A percentile compares a stretch with the other conserved stretches of the same genome.
Conservation (phyloP, 2,113 vertebrate genomes). For the Peromyscus leucopus region DNA sequence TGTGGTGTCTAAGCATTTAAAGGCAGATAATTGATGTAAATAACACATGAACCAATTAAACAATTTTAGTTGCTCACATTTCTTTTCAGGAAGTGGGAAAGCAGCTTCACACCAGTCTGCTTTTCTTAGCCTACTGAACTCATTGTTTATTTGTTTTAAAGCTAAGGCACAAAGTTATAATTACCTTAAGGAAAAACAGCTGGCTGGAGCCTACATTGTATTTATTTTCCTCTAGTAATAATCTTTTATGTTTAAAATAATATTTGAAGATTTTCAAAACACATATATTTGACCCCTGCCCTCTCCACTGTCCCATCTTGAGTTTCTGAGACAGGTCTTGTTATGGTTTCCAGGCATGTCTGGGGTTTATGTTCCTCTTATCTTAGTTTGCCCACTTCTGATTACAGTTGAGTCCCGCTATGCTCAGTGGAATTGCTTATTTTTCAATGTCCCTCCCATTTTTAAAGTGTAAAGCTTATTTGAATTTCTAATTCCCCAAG, state of each 20-base stretch:
- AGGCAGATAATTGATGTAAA: slow-evolving; percentile 68
- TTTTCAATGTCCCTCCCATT: not conserved
- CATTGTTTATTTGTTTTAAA: not conserved
- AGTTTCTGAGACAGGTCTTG: not conserved
- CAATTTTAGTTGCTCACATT: not conserved
- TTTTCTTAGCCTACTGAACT: not conserved
- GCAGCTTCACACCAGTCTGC: not conserved
- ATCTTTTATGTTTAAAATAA: slow-evolving; percentile 47
- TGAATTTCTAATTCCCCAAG: not conserved
- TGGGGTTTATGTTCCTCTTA: not conserved
- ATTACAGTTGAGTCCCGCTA: not conserved
- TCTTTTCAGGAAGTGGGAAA: not conserved
- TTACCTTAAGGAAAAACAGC: slow-evolving; percentile 6
- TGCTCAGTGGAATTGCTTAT: too few relatives aligned
- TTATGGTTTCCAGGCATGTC: not conserved
- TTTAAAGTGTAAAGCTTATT: not conserved
- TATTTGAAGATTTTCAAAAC: not conserved
- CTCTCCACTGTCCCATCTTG: fast-evolving
- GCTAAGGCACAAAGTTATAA: not conserved
- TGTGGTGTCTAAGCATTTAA: slow-evolving; percentile 30
- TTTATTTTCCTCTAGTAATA: slow-evolving; percentile 29
- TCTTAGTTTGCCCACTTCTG: too few relatives aligned
- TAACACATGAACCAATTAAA: slow-evolving; percentile 53
- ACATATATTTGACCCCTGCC: not conserved
- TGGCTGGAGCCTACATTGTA: slow-evolving; percentile 44